A percentile compares a stretch with the other conserved stretches of the same genome.
Conservation (phyloP, 2,113 vertebrate genomes). For the Alectura lathami region DNA sequence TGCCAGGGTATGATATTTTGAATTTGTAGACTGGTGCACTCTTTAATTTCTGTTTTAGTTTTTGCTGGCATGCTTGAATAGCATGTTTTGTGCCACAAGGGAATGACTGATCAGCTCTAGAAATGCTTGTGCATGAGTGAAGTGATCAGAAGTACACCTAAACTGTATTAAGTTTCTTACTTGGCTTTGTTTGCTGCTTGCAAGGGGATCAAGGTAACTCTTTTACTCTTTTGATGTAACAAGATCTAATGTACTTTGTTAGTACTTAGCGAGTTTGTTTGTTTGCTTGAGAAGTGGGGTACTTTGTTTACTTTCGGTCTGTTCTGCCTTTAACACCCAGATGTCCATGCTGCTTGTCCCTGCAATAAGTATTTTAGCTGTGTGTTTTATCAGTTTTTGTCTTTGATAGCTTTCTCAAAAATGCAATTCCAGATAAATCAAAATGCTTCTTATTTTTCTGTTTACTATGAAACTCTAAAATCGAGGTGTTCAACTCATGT, state of each 20-base stretch:
- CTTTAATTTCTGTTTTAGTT: conserved; percentile 80
- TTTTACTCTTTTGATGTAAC: conserved; percentile 46
- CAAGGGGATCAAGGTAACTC: conserved; percentile 91
- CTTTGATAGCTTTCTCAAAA: neutral
- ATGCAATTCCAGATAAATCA: neutral
- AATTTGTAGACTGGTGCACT: conserved; percentile 74
- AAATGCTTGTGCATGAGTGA: conserved; percentile 84
- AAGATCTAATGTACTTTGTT: neutral
- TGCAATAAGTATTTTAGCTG: neutral
- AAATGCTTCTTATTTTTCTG: neutral
- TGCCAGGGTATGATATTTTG: conserved; percentile 51
- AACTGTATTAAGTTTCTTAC: conserved; percentile 83
- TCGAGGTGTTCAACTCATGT: neutral
- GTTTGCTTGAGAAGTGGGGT: neutral
- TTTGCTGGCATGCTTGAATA: conserved; percentile 81
- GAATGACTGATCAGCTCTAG: conserved; percentile 75
- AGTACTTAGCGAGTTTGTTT: neutral
- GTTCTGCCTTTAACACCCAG: neutral
- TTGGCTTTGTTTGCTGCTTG: conserved; percentile 89
- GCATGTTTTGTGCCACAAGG: conserved; percentile 78
- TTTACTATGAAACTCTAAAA: neutral
- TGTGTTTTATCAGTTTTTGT: neutral
- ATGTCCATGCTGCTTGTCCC: neutral
- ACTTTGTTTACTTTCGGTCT: neutral
- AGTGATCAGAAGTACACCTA: conserved; percentile 56